Base-by-base conservation (phyloP, 2,113 vertebrate species). In the Galemys pyrenaicus region DNA sequence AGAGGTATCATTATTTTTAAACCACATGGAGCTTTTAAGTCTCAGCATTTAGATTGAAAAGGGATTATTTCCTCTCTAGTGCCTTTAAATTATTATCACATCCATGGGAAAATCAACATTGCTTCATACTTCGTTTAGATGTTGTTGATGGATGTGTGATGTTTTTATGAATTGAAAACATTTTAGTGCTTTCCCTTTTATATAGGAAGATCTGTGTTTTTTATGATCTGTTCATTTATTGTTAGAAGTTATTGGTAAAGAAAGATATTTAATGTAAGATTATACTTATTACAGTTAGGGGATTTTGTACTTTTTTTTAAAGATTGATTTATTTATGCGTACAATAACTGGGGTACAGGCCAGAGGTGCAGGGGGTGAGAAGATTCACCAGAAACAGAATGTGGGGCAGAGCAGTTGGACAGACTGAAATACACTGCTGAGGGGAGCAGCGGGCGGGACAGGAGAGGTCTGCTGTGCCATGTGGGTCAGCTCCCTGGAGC, bases 1-100 rank as follows among this genome's bases (percentile, higher is more conserved):
- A 73, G 32, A 30, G 12, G 8, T 71, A 10, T 74, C 60, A 71
- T 84, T 92, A 54, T 73, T 90, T 94, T 80, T 71, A 90, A 60
- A 30, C 10, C 39, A 84, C 13, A 2, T 15, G 44, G 28, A 87
- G 46, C 30, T 94, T 65, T 60, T 46, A 84, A 89, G 20, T 84
- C 46, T 71, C n/a, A 83, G 51, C 9, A 58, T 62, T 85, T 87
- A 62, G 77, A 82, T 78, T 37, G 39, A 60, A 77, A 78, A 70
- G n/a, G 41, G n/a, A 46, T 17, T 78, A 51, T 46, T 89, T 0
- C 13, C 0, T 85, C 6, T 39, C 20, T 28, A 81, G 32, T 56
- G 15, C 11, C 35, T 91, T 89, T 46, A 94, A 87, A 71, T 85
- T 75, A 41, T 71, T 64, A 85, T 46, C n/a, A 67, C 5, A 41